A percentile compares a stretch with the other conserved stretches of the same genome.
Evolutionary conservation across 1,140 invertebrate genomes (phyloP).

Genomic region (Scylla paramamosain): DNA sequence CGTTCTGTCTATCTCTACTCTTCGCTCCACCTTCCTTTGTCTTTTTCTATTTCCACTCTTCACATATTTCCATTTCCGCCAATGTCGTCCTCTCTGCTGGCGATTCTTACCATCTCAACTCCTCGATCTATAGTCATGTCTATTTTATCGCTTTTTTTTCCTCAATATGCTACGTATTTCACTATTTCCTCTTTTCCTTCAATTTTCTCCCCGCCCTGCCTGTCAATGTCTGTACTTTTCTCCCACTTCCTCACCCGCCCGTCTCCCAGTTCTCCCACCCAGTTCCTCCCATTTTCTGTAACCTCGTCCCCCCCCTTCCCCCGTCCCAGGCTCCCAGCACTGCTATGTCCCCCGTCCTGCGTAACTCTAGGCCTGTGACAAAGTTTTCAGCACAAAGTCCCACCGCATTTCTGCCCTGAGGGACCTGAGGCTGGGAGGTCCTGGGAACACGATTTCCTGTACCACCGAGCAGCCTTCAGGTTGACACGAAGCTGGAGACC

Average conservation of each 20-base stretch:
- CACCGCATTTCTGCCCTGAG: background rate
- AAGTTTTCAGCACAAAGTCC: constrained; percentile 21
- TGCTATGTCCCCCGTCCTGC: background rate
- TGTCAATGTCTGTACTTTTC: background rate
- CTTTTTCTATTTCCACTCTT: background rate
- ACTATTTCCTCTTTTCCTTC: too few species aligned
- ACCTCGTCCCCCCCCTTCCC: background rate
- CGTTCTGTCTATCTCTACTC: background rate
- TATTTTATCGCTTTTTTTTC: too few species aligned
- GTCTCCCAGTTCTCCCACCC: background rate
- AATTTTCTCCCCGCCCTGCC: background rate
- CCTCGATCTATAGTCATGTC: too few species aligned
- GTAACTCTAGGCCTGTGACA: background rate
- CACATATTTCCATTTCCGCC: background rate
- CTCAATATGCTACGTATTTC: too few species aligned
- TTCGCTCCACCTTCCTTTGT: too few species aligned
- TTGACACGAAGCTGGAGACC: background rate
- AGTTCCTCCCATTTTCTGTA: background rate
- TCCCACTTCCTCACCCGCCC: background rate
- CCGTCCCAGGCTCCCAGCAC: background rate
- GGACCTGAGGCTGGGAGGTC: background rate
- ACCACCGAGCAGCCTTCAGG: background rate
- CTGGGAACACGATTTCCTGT: background rate
- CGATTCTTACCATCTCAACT: too few species aligned
- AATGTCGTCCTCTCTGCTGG: too few species aligned